Percentiles rank a stretch among this genome's conserved stretches.
These are phyloP conservation scores for Mylabris phalerata DNA, from an alignment of 1,140 invertebrate genomes.

Conservation along the genomic window DNA sequence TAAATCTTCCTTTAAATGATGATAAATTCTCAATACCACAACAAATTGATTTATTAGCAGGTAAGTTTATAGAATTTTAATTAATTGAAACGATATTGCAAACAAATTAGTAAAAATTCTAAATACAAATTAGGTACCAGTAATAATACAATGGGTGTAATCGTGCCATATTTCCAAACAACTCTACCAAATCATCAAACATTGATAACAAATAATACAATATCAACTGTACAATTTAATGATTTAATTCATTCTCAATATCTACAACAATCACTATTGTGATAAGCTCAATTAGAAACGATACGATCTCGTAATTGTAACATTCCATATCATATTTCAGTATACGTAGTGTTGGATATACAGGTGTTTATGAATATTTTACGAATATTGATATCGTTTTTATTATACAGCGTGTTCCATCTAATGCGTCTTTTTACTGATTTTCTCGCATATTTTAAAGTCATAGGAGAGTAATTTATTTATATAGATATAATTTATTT, in stretches of 20 bases:
- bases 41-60: slow-evolving; percentile 26
- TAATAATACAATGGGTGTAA: slow-evolving; percentile 18
- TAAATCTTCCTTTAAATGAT: slow-evolving; percentile 31
- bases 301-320: too few relatives aligned
- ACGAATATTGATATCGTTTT: too few relatives aligned
- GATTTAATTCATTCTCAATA: slow-evolving; percentile 20
- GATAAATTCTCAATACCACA: slow-evolving; percentile 27
- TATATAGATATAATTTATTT: too few relatives aligned
- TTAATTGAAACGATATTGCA: too few relatives aligned
- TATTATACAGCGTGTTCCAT: too few relatives aligned
- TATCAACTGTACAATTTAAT: slow-evolving; percentile 22
- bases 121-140: slow-evolving; percentile 4
- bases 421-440: too few relatives aligned
- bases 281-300: background rate
- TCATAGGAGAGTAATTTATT: too few relatives aligned
- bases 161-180: slow-evolving; percentile 30
- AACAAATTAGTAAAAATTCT: too few relatives aligned
- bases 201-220: slow-evolving; percentile 14
- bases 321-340: background rate
- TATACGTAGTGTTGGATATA: background rate
- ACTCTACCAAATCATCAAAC: slow-evolving; percentile 26
- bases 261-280: slow-evolving; percentile 16
- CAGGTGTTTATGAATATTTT: too few relatives aligned
- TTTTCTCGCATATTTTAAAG: too few relatives aligned
- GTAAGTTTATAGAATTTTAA: slow-evolving; percentile 11